These are phyloP conservation scores for Echinops telfairi DNA, from an alignment of 2,113 vertebrate species.

Conservation along the genomic window DNA sequence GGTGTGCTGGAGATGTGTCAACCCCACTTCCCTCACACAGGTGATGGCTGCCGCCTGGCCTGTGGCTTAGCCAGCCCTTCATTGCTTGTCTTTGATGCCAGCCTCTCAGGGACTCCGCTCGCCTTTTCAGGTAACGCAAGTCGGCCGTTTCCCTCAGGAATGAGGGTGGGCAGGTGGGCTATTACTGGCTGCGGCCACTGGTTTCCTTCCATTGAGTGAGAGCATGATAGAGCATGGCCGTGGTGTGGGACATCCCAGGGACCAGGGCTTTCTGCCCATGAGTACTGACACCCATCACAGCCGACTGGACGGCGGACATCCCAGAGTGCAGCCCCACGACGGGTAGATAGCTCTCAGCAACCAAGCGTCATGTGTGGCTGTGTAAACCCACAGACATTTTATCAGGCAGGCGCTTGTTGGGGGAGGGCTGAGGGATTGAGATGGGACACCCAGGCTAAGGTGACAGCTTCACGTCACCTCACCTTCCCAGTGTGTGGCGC, in stretches of 20 bases:
- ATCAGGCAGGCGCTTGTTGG: background rate
- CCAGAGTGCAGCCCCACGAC: too few species aligned
- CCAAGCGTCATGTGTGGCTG: too few species aligned
- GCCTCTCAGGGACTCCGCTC: constrained; percentile 84
- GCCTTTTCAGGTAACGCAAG: constrained; percentile 90
- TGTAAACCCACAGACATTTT: background rate
- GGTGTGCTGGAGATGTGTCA: background rate
- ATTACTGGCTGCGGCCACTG: background rate
- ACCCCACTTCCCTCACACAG: constrained; percentile 81
- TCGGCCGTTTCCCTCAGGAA: background rate
- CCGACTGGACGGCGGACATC: too few species aligned
- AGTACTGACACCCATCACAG: too few species aligned
- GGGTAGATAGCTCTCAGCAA: too few species aligned
- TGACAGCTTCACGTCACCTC: too few species aligned
- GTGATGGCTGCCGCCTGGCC: constrained; percentile 91
- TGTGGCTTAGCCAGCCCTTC: constrained; percentile 91
- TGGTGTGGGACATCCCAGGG: rapidly evolving
- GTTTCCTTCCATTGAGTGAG: background rate
- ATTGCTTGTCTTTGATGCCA: constrained; percentile 88
- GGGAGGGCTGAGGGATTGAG: too few species aligned
- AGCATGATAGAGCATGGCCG: rapidly evolving
- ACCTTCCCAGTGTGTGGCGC: too few species aligned
- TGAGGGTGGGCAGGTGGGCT: background rate
- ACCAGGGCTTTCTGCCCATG: too few species aligned
- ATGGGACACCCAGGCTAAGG: too few species aligned